Evolutionary conservation across 2,113 vertebrate genomes (phyloP), one percentile per base, ranked within the genome.

Genomic region (Myocastor coypus): DNA sequence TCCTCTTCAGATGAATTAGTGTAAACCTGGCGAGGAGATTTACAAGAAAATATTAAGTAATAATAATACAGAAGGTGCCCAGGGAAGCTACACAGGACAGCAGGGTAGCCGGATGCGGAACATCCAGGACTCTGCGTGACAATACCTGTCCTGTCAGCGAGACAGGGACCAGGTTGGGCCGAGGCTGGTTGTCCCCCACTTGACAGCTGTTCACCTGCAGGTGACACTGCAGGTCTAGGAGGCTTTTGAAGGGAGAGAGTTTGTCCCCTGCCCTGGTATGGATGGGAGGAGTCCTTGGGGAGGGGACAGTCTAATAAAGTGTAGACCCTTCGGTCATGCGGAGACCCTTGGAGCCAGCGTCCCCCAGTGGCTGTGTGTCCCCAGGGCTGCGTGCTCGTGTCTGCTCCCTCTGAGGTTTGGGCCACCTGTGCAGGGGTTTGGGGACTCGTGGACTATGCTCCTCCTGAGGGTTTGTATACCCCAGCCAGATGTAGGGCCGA

Each of bases 311-410:
- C 37, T 75, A 24, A 22, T 75, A 40, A 42, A 13, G 13, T 42
- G n/a, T 17, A 30, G 24, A 57, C 14, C 10, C 57, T 28, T 11
- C 2, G 10, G 69, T 42, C 42, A 37, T 17, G 2, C n/a, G 8
- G 84, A 89, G 24, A 50, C 55, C 16, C n/a, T 0, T 0, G 2
- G 50, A 2, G 9, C 61, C 30, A 24, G 12, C 7, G 4, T 68
- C 1, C 0, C 40, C 55, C 1, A 1, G 24, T 3, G 30, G 3
- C 57, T 24, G 24, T 1, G 0, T 1, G 6, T 73, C 10, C 16
- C 13, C 28, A 64, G 24, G 3, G 17, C 22, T 3, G 2, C 6
- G 10, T 24, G 32, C 4, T 2, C 10, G 13, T 1, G 42, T 16
- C 64, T 19, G 40, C 61, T 0, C 12, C 59, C 30, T 2, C 5